Evolutionary conservation across 64 coral and sea anemone genomes (phyloP).

Genomic region (Montipora efflorescens): DNA sequence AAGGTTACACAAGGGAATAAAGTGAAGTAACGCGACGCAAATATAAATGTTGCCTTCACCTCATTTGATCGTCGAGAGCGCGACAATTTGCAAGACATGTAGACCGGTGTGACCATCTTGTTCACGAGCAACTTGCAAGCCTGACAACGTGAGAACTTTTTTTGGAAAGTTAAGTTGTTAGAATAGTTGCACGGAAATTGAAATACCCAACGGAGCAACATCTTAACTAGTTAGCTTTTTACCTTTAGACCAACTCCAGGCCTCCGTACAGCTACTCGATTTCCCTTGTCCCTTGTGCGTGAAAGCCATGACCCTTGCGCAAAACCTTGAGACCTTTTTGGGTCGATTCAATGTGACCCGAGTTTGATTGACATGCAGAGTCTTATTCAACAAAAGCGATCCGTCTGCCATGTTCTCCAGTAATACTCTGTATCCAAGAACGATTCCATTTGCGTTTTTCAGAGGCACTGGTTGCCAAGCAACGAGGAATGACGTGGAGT

Average conservation of each 20-base stretch:
- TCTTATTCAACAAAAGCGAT: neutral
- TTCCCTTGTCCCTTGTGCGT: slow-evolving; percentile 60
- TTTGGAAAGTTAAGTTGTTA: too few species aligned
- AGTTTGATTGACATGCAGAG: slow-evolving; percentile 17
- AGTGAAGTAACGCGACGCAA: too few species aligned
- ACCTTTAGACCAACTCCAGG: slow-evolving; percentile 71
- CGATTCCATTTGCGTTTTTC: slow-evolving; percentile 29
- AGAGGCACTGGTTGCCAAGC: slow-evolving; percentile 63
- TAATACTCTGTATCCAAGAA: slow-evolving; percentile 64
- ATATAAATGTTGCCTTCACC: too few species aligned
- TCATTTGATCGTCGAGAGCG: too few species aligned
- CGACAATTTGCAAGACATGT: too few species aligned
- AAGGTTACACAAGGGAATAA: too few species aligned
- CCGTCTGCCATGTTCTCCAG: slow-evolving; percentile 30
- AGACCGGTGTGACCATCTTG: too few species aligned
- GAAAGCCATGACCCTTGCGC: slow-evolving; percentile 63
- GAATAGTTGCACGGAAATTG: too few species aligned
- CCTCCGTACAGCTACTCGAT: slow-evolving; percentile 26
- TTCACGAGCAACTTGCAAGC: too few species aligned
- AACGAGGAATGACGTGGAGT: slow-evolving; percentile 63
- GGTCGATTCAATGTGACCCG: neutral
- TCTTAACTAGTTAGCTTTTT: neutral
- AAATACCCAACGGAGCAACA: neutral
- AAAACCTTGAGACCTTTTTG: neutral
- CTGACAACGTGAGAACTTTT: too few species aligned